A percentile compares a stretch with the other conserved stretches of the same genome.
Conservation (phyloP, 1,140 invertebrate species). For the Eufriesea mexicana region DNA sequence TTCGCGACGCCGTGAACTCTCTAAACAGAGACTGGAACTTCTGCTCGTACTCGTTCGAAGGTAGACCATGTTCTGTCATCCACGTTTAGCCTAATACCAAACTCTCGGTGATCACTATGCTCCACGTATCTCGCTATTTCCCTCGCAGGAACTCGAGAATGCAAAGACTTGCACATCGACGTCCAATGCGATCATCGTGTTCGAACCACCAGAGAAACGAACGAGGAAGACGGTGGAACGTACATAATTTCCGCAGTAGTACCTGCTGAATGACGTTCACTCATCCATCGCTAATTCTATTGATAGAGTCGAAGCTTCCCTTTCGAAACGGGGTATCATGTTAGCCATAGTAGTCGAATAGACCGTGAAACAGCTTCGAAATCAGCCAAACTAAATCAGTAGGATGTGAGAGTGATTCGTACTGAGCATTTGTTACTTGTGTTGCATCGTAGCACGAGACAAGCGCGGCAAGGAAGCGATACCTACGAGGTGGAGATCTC, state of each 20-base stretch:
- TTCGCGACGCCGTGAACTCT: slow-evolving; percentile 92
- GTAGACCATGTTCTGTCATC: slow-evolving; percentile 75
- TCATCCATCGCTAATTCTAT: too few relatives aligned
- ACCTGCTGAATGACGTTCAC: too few relatives aligned
- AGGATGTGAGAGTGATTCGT: slow-evolving; percentile 13
- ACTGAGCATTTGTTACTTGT: slow-evolving; percentile 74
- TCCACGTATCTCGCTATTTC: neutral
- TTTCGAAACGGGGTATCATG: neutral
- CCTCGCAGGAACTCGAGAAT: slow-evolving; percentile 86
- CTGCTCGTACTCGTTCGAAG: slow-evolving; percentile 94
- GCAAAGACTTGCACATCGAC: slow-evolving; percentile 93
- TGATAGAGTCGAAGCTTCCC: neutral
- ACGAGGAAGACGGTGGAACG: slow-evolving; percentile 86
- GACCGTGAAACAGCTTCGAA: neutral
- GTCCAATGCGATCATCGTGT: slow-evolving; percentile 93
- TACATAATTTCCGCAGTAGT: slow-evolving; percentile 91
- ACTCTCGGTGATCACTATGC: too few relatives aligned
- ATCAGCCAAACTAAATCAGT: neutral
- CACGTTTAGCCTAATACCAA: too few relatives aligned
- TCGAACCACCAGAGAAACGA: slow-evolving; percentile 77
- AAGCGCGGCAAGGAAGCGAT: slow-evolving; percentile 85
- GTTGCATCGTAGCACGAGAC: slow-evolving; percentile 81
- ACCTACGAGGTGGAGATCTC: slow-evolving; percentile 94
- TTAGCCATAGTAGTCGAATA: neutral
- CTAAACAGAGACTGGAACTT: slow-evolving; percentile 96